Conservation (phyloP, 2,797 vertebrate species). For the Coregonus sp. region DNA sequence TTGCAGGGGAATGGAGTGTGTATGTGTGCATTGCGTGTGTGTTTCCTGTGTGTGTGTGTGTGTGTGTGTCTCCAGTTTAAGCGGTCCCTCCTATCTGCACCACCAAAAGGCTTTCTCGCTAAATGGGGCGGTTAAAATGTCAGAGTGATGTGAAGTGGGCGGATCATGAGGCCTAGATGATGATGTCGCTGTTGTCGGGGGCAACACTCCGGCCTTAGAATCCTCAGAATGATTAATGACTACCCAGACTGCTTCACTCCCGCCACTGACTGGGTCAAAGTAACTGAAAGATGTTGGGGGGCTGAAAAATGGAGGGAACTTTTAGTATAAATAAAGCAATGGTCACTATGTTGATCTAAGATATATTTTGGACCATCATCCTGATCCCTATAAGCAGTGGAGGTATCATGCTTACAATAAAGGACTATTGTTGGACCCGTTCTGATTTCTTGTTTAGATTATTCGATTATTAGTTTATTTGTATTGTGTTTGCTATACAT, state of each 20-base stretch:
- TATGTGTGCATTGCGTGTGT: constrained; percentile 2
- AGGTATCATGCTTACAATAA: no score
- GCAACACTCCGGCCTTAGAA: constrained; percentile 51
- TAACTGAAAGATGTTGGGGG: background rate
- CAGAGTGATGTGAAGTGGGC: constrained; percentile 57
- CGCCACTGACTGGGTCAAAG: background rate
- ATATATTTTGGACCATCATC: no score
- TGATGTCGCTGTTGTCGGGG: constrained; percentile 49
- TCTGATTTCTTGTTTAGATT: no score
- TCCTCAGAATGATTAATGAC: constrained; percentile 51
- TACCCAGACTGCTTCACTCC: background rate
- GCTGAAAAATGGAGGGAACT: background rate
- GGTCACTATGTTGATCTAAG: no score
- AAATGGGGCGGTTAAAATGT: constrained; percentile 69
- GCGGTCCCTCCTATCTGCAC: constrained; percentile 6
- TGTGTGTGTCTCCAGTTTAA: constrained; percentile 16
- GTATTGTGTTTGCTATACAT: no score
- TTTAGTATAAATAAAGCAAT: background rate
- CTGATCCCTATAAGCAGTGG: no score
- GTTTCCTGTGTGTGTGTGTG: background rate
- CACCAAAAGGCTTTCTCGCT: constrained; percentile 39
- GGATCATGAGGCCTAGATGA: constrained; percentile 46
- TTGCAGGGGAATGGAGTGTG: background rate
- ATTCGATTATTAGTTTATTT: no score
- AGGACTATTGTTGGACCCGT: no score